A percentile compares a stretch with the other conserved stretches of the same genome.
phyloP scores from a whole-genome alignment of 2,797 vertebrate species.

The Crenuchus spilurus region DNA sequence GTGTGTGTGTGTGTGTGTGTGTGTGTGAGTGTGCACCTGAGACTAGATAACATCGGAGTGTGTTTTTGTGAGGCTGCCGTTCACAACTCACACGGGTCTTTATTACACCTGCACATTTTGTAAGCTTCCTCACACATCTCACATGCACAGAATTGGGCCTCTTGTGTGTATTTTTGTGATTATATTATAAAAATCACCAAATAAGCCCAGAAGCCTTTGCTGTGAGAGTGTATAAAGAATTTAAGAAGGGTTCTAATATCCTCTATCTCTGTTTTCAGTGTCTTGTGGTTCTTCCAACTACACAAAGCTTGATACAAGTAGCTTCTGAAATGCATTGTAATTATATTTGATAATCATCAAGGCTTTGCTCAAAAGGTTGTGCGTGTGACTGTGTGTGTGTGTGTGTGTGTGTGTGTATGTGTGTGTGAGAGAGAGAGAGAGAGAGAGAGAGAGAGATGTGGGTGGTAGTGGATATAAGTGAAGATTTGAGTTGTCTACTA shows the following conservation, averaged over 20 bases:
- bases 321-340: constrained; percentile 1
- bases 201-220: not conserved
- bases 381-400: not conserved
- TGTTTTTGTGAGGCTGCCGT: constrained; percentile 51
- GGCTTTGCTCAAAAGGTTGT: not conserved
- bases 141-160: too few species aligned
- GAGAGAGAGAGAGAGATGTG: too few species aligned
- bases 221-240: not conserved
- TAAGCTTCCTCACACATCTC: not conserved
- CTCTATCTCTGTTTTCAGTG: constrained; percentile 25
- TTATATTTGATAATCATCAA: constrained; percentile 20
- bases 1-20: not conserved
- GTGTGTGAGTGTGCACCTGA: constrained; percentile 47
- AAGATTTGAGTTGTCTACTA: too few species aligned
- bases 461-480: too few species aligned
- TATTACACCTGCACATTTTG: constrained; percentile 41
- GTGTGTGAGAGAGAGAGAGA: too few species aligned
- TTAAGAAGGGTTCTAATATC: not conserved
- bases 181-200: too few species aligned
- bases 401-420: too few species aligned
- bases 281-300: constrained; percentile 25
- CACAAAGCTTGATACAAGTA: constrained; percentile 2
- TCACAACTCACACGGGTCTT: constrained; percentile 37
- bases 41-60: constrained; percentile 54
- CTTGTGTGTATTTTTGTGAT: too few species aligned